A percentile compares a stretch with the other conserved stretches of the same genome.
phyloP scores from a whole-genome alignment of 2,797 vertebrate species.

The Peromyscus aztecus region DNA sequence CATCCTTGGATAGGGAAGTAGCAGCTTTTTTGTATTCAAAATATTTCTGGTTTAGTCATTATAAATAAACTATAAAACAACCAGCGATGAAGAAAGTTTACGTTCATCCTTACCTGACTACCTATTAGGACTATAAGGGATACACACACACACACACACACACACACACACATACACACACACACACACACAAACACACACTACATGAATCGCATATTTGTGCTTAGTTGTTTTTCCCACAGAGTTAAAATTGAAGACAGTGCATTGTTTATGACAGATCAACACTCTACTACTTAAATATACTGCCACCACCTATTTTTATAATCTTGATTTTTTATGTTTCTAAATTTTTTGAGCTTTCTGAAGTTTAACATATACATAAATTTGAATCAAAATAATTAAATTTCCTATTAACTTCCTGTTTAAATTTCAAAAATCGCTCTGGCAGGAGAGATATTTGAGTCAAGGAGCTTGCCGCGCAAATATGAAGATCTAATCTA shows the following conservation, averaged over 20 bases:
- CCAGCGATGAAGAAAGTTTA: background rate
- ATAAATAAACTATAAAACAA: background rate
- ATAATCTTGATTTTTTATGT: background rate
- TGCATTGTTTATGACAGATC: background rate
- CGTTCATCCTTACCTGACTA: background rate
- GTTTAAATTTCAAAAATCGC: conserved; percentile 17
- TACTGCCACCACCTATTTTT: rapidly evolving
- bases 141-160: background rate
- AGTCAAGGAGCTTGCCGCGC: no score
- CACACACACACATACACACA: background rate
- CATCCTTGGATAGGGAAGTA: conserved; percentile 30
- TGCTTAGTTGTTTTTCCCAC: background rate
- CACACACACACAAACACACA: background rate
- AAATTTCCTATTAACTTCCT: background rate
- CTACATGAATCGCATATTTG: background rate
- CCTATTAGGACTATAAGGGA: background rate
- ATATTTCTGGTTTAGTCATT: conserved; percentile 42
- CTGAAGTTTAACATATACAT: background rate
- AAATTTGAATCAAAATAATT: background rate
- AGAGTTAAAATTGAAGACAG: background rate
- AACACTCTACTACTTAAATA: background rate
- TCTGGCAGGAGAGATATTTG: no score
- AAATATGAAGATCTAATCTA: no score
- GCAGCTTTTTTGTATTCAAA: conserved; percentile 27
- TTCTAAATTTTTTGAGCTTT: background rate